Evolutionary conservation across 1,140 invertebrate species (phyloP).

Genomic region (Caenorhabditis tropicalis): DNA sequence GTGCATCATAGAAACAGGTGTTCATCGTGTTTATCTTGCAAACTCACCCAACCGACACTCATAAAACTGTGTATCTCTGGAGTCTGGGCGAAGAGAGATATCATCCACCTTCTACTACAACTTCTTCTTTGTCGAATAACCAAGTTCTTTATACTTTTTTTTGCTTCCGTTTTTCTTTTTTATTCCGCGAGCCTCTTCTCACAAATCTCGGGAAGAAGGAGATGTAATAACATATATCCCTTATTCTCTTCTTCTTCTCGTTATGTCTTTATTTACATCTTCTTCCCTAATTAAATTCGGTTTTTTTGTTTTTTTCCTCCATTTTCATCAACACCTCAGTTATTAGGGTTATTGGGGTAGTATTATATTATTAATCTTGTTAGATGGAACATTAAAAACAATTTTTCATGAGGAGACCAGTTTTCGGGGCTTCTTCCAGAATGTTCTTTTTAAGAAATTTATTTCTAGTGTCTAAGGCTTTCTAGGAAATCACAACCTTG

Average conservation of each 20-base stretch:
- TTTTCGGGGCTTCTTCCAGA: too few relatives aligned
- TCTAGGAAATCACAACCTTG: background rate
- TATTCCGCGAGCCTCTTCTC: background rate
- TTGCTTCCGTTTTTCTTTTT: background rate
- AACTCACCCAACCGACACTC: conserved; percentile 43
- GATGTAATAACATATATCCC: conserved; percentile 25
- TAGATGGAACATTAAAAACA: too few relatives aligned
- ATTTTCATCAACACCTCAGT: background rate
- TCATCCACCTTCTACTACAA: conserved; percentile 25
- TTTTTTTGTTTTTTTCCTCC: background rate
- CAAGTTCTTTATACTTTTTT: background rate
- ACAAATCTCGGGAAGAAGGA: background rate
- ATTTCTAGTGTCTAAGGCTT: too few relatives aligned
- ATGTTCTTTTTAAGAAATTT: too few relatives aligned
- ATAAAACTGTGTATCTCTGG: conserved; percentile 42
- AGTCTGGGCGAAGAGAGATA: conserved; percentile 34
- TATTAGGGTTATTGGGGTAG: too few relatives aligned
- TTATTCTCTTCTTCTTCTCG: background rate
- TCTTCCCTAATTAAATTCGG: conserved; percentile 6
- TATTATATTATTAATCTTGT: too few relatives aligned
- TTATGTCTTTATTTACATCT: conserved; percentile 35
- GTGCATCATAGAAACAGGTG: conserved; percentile 44
- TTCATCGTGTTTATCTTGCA: conserved; percentile 45
- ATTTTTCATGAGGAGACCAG: too few relatives aligned
- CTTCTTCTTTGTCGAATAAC: background rate